These are phyloP conservation scores for Prosopocoilus inquinatus DNA, from an alignment of 2,888 invertebrate species.

Conservation along the genomic window DNA sequence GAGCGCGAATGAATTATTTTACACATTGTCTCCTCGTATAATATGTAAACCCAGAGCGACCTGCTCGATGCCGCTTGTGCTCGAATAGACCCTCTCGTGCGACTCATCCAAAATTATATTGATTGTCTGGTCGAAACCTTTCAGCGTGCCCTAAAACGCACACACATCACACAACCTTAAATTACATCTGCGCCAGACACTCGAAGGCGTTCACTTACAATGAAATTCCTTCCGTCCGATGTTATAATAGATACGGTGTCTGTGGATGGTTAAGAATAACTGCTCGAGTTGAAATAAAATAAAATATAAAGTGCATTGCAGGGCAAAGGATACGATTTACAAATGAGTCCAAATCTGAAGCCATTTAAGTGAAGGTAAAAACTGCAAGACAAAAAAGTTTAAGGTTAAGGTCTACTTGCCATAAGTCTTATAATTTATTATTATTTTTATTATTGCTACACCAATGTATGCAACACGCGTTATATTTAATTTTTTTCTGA, in stretches of 20 bases:
- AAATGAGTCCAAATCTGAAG: conserved; percentile 81
- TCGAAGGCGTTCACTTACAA: conserved; percentile 57
- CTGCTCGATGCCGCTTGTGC: conserved; percentile 87
- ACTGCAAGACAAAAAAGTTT: neutral
- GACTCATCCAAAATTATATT: conserved; percentile 97
- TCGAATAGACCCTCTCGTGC: conserved; percentile 96
- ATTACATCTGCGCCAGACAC: neutral
- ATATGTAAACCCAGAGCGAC: conserved; percentile 97
- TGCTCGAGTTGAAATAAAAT: no score
- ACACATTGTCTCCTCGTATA: conserved; percentile 97
- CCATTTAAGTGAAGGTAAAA: conserved; percentile 55
- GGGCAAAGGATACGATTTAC: conserved; percentile 73
- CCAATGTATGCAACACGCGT: no score
- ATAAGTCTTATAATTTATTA: no score
- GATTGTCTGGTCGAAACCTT: conserved; percentile 99
- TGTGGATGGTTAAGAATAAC: conserved; percentile 32
- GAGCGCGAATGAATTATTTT: conserved; percentile 46
- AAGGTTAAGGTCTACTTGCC: no score
- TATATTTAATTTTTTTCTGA: no score
- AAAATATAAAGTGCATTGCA: neutral
- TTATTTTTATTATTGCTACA: no score
- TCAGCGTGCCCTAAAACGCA: conserved; percentile 77
- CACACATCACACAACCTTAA: conserved; percentile 4
- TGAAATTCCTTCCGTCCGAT: conserved; percentile 93
- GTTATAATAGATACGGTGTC: conserved; percentile 94